Evolutionary conservation across 1,140 invertebrate genomes (phyloP).

Genomic region (Ips nitidus): DNA sequence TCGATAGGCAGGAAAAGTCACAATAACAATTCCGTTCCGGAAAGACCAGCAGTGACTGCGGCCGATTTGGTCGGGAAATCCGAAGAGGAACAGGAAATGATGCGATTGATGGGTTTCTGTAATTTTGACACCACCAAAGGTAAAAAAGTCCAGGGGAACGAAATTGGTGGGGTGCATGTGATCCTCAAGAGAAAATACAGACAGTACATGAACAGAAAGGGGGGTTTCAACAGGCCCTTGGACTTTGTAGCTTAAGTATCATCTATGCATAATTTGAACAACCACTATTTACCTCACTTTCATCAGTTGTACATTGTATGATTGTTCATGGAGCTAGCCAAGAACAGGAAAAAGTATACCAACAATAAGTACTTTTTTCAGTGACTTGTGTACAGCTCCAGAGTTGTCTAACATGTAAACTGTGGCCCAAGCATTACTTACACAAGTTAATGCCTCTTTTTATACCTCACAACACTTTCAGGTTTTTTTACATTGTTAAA

Average conservation of each 20-base stretch:
- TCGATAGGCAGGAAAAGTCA: slow-evolving; percentile 54
- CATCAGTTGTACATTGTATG: slow-evolving; percentile 9
- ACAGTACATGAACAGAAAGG: slow-evolving; percentile 99
- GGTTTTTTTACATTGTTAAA: slow-evolving; percentile 36
- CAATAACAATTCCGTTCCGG: slow-evolving; percentile 51
- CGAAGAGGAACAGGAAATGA: slow-evolving; percentile 94
- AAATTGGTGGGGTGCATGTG: slow-evolving; percentile 89
- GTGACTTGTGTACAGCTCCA: not conserved
- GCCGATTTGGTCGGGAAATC: slow-evolving; percentile 78
- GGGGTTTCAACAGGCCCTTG: slow-evolving; percentile 96
- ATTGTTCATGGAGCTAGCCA: slow-evolving; percentile 1
- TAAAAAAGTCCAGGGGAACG: slow-evolving; percentile 92
- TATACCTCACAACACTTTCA: slow-evolving; percentile 38
- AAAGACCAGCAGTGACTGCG: slow-evolving; percentile 63
- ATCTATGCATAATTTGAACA: slow-evolving; percentile 36
- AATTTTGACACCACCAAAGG: slow-evolving; percentile 94
- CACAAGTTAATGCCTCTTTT: slow-evolving; percentile 28
- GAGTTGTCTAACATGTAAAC: not conserved
- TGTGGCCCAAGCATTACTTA: slow-evolving; percentile 28
- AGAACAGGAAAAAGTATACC: not conserved
- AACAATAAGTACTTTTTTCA: slow-evolving; percentile 2
- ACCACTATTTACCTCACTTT: slow-evolving; percentile 40
- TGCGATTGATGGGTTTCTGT: slow-evolving; percentile 95
- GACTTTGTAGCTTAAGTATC: slow-evolving; percentile 82
- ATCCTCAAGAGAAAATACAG: slow-evolving; percentile 96